Evolutionary conservation across 2,797 vertebrate genomes (phyloP).

Genomic region (Sarcoramphus papa): DNA sequence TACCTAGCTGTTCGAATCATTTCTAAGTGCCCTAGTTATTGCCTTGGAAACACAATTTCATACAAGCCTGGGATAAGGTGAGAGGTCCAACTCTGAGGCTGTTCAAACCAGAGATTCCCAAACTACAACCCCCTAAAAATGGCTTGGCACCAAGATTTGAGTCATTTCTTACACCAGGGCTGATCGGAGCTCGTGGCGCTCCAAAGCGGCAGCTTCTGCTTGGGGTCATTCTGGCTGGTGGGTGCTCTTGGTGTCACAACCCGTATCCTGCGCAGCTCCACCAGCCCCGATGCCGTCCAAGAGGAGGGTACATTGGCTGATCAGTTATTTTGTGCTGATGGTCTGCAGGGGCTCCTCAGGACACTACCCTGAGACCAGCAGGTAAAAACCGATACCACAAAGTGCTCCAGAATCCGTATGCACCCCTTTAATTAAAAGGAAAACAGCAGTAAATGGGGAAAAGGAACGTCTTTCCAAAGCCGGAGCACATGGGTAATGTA

Average conservation of each 20-base stretch:
- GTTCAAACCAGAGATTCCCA: background rate
- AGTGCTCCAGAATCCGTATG: background rate
- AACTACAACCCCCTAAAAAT: background rate
- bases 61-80: background rate
- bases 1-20: background rate
- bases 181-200: background rate
- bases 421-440: background rate
- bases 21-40: background rate
- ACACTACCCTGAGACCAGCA: background rate
- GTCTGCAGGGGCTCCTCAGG: background rate
- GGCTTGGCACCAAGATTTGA: background rate
- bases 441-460: background rate
- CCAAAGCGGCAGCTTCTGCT: background rate
- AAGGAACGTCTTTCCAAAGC: background rate
- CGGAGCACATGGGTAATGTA: background rate
- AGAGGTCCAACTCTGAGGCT: background rate
- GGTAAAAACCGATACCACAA: accelerated
- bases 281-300: background rate
- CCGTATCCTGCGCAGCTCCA: background rate
- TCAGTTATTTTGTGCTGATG: background rate
- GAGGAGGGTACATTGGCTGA: background rate
- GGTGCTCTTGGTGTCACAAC: background rate
- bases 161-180: background rate
- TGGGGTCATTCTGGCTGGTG: background rate
- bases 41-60: background rate